Base-by-base conservation (phyloP, 2,888 invertebrate species). In the Papilio elwesi region DNA sequence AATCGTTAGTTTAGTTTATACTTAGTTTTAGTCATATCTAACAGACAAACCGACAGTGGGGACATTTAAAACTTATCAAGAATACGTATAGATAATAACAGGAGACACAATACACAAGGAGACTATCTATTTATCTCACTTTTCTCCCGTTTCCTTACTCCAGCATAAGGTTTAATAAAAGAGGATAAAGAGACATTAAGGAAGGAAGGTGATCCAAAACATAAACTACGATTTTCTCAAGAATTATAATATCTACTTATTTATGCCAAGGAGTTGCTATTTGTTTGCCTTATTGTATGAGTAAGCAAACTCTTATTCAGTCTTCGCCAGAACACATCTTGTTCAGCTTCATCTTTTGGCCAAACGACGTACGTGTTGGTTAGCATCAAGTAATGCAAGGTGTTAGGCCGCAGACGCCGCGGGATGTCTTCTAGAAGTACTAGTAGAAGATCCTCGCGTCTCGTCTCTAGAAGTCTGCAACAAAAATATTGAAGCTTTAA, bases 321-420 rank as follows among this genome's bases (percentile, higher is more conserved):
- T 71, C 94, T 80, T 74, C 81, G 89, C 94, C 94, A 94, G 79
- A 94, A 94, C 0, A 88, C 16, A 0, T 74, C 76, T 26, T 83
- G 81, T 6, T 91, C 91, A 0, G 79, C 71, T 12, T 85, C 81
- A 0, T 86, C 82, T 59, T 89, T 87, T 0, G 96, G 95, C 96
- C 96, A 96, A 12, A 95, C 94, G 15, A 96, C 94, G 81, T 96
- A 96, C 0, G 96, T 96, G 79, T 96, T 96, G 0, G 96, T 95
- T 59, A 95, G 86, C 95, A 96, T 96, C 43, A 96, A 85, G 76
- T 95, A 96, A 74, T 95, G 95, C 0, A 96, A 85, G 0, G 95
- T 95, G 78, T 95, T 96, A 0, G 96, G 95, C 0, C 96, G 90
- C 2, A 94, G 87, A 5, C 90, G 86, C 1, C 94, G 88, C 0